Base-by-base conservation (phyloP, 2,888 invertebrate species). In the Himalopsyche anomala region DNA sequence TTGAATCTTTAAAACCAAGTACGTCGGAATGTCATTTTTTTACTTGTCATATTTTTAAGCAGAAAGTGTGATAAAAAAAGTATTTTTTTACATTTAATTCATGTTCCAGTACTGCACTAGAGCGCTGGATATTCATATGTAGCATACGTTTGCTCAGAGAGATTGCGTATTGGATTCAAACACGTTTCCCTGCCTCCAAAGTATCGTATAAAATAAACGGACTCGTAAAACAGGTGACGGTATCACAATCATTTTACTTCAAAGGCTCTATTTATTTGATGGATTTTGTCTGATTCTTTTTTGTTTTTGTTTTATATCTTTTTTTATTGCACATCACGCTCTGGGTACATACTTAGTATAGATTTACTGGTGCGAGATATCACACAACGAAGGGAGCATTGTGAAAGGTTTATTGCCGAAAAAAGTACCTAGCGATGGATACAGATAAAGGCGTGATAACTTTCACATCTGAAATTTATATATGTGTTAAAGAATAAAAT, bases 151-250 rank as follows among this genome's bases (percentile, higher is more conserved):
- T 15, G 9, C 40, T 40, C 42, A 80, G 40, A 80, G 80, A 80
- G 80, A 80, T 80, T 80, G 80, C 15, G 17, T 36, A 6, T 12
- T n/a, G 84, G 84, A 84, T 38, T 62, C 84, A 84, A 81, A 40
- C 80, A 56, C 51, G 80, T 42, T 84, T 51, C 51, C 84, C 38
- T n/a, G 36, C 38, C 80, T 84, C 51, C 80, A 42, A 54, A 80
- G 84, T 84, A 81, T 80, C 85, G 62, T 56, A 81, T 56, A 80
- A 85, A 69, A 45, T 56, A 86, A 86, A 86, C 81, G 86, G 86
- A 84, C 84, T 86, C 84, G 86, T 80, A 84, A 86, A 86, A 56
- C 86, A 84, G 84, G 83, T 83, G 83, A 69, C 83, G 54, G 74
- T 54, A 81, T 81, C 82, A 51, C 82, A 51, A 81, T 45, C 51